These are phyloP conservation scores for Tiliacea citrago DNA, from an alignment of 2,888 invertebrate species.

Conservation along the genomic window DNA sequence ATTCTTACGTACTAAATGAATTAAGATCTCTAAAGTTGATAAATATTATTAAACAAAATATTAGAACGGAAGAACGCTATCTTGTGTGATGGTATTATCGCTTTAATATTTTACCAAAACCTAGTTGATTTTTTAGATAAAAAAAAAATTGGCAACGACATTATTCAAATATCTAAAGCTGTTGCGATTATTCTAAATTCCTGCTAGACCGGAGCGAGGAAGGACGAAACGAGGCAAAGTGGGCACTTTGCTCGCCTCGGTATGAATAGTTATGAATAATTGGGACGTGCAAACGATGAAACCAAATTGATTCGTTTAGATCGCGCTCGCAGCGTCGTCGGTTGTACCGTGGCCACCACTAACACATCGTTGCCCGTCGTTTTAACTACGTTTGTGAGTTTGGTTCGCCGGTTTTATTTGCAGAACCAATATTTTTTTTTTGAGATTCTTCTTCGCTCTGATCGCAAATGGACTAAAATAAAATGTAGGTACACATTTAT, in stretches of 20 bases:
- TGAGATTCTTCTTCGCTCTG: too few relatives aligned
- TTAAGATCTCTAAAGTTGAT: not conserved
- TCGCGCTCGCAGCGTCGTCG: not conserved
- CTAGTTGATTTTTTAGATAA: too few relatives aligned
- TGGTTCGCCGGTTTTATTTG: not conserved
- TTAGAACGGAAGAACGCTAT: not conserved
- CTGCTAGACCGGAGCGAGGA: constrained; percentile 1
- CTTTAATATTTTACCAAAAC: not conserved
- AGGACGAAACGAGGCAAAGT: constrained; percentile 40
- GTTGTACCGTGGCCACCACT: not conserved
- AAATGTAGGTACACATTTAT: not conserved
- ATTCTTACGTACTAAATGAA: not conserved
- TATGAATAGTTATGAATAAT: constrained; percentile 61
- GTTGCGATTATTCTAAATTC: constrained; percentile 49
- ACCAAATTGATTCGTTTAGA: constrained; percentile 46
- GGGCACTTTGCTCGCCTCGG: constrained; percentile 29
- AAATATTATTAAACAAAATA: not conserved
- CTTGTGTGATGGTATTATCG: too few relatives aligned
- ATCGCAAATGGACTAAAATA: not conserved
- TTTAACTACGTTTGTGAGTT: not conserved
- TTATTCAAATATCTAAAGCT: constrained; percentile 42
- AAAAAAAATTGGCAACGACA: not conserved
- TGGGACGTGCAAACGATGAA: constrained; percentile 40
- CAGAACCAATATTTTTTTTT: not conserved
- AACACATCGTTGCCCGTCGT: not conserved